A percentile compares a stretch with the other conserved stretches of the same genome.
phyloP scores from a whole-genome alignment of 2,888 invertebrate species.

The Chromoteleia sp. region DNA sequence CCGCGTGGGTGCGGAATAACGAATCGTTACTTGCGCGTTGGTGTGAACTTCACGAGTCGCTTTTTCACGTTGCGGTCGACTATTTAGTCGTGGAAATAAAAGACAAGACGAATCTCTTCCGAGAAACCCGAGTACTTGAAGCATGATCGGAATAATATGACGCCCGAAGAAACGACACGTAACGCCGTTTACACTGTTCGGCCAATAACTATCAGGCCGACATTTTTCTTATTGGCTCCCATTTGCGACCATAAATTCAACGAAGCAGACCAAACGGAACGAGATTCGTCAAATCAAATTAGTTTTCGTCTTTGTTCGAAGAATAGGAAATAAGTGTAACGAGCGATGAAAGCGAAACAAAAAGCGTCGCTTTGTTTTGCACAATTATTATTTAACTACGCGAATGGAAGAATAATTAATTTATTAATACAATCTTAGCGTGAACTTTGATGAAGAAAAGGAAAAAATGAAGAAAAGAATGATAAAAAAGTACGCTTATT shows the following conservation, averaged over 20 bases:
- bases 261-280: slow-evolving; percentile 18
- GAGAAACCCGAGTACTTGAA: slow-evolving; percentile 62
- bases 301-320: slow-evolving; percentile 6
- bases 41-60: slow-evolving; percentile 59
- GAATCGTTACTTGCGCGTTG: slow-evolving; percentile 74
- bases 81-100: slow-evolving; percentile 63
- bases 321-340: background rate
- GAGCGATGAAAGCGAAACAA: background rate
- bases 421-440: no score
- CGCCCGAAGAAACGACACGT: slow-evolving; percentile 52
- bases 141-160: slow-evolving; percentile 67
- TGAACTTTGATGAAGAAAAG: background rate
- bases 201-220: slow-evolving; percentile 22
- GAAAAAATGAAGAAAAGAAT: no score
- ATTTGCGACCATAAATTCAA: slow-evolving; percentile 47
- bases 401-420: no score
- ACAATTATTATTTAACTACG: no score
- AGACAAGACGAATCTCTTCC: slow-evolving; percentile 69
- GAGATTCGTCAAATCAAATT: slow-evolving; percentile 10
- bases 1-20: slow-evolving; percentile 79
- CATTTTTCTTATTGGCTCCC: slow-evolving; percentile 29
- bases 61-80: slow-evolving; percentile 66
- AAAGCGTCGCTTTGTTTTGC: background rate
- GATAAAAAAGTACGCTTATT: no score
- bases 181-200: slow-evolving; percentile 47